A percentile compares a stretch with the other conserved stretches of the same genome.
Conservation (phyloP, 2,113 vertebrate genomes). For the Nycticryphes semicollaris region DNA sequence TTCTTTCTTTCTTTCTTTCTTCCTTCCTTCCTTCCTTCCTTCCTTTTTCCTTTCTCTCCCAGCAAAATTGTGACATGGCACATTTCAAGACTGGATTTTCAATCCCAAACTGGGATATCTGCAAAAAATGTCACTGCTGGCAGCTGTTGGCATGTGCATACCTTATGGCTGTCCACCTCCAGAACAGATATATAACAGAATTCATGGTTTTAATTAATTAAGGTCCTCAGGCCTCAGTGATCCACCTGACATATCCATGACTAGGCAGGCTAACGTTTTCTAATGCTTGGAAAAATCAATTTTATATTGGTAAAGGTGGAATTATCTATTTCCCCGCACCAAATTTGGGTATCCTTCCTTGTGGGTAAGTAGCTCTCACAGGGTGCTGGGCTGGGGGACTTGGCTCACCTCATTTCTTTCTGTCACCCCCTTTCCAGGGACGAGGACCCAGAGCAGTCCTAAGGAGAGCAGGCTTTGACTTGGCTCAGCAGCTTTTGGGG, state of each 20-base stretch:
- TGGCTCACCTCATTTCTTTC: not conserved
- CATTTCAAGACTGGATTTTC: not conserved
- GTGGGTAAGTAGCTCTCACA: not conserved
- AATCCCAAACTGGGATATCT: not conserved
- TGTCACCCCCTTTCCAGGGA: no score
- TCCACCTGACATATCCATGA: not conserved
- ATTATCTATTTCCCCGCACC: not conserved
- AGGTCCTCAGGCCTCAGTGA: no score
- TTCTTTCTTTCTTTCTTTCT: not conserved
- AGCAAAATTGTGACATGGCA: not conserved
- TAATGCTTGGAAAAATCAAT: not conserved
- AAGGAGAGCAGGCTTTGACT: fast-evolving
- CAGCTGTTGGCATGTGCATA: not conserved
- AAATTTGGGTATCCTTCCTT: not conserved
- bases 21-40: no score
- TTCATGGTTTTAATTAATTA: not conserved
- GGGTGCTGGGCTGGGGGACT: no score
- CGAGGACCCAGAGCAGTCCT: not conserved
- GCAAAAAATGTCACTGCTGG: no score
- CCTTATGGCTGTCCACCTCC: not conserved
- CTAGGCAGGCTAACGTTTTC: not conserved
- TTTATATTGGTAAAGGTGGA: not conserved
- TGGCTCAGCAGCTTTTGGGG: not conserved
- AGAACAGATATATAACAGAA: not conserved
- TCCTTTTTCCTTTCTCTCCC: not conserved